Evolutionary conservation across 2,113 vertebrate species (phyloP).

Genomic region (Choloepus hoffmanni): DNA sequence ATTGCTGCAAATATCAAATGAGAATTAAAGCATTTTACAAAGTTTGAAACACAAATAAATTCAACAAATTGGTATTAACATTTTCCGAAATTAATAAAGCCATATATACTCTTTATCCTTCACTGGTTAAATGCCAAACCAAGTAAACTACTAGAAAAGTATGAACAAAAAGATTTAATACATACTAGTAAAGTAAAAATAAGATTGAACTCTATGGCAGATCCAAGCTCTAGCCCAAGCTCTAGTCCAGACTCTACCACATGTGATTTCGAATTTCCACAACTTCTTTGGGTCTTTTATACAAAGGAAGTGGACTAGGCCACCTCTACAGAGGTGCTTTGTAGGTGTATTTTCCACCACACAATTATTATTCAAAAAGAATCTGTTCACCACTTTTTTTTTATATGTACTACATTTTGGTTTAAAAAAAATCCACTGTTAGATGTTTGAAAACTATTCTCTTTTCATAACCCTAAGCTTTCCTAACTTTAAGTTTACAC

Average conservation of each 20-base stretch:
- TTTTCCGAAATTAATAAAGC: conserved; percentile 47
- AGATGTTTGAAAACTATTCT: conserved; percentile 24
- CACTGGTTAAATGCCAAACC: conserved; percentile 39
- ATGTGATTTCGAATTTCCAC: background rate
- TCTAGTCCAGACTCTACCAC: background rate
- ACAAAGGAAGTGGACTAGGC: background rate
- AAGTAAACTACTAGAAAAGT: conserved; percentile 62
- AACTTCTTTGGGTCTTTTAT: conserved; percentile 7
- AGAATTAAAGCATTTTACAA: background rate
- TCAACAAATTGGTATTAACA: conserved; percentile 21
- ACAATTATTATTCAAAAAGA: conserved; percentile 38
- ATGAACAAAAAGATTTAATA: conserved; percentile 39
- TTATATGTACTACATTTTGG: background rate
- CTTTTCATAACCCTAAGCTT: conserved; percentile 24
- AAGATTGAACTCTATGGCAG: conserved; percentile 15
- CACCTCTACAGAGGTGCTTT: background rate
- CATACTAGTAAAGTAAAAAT: conserved; percentile 39
- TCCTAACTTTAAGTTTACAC: conserved; percentile 10
- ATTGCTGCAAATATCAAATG: conserved; percentile 3
- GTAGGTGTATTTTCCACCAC: conserved; percentile 26
- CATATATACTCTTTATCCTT: conserved; percentile 16
- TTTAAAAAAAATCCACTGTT: conserved; percentile 30
- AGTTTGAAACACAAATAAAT: conserved; percentile 51
- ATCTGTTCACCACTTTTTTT: background rate
- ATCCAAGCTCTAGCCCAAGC: background rate